A percentile compares a stretch with the other conserved stretches of the same genome.
These are phyloP conservation scores for Pagrus major DNA, from an alignment of 2,113 vertebrate genomes.

Conservation along the genomic window DNA sequence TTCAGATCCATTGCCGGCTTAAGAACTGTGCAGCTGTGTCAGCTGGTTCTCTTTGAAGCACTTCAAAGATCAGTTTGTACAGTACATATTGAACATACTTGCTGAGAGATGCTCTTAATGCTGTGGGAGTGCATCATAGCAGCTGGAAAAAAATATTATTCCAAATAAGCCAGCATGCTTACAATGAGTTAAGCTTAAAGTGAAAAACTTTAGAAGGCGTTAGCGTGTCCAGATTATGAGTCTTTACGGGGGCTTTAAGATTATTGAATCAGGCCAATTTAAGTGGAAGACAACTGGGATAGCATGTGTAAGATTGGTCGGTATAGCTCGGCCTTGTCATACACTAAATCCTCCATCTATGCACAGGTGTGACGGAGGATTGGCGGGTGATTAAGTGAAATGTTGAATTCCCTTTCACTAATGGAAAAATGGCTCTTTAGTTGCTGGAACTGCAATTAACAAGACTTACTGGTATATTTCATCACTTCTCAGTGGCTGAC, in stretches of 20 bases:
- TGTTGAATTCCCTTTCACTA: not conserved
- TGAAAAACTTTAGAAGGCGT: not conserved
- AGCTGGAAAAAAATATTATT: not conserved
- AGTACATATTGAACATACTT: not conserved
- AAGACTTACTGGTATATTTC: conserved; percentile 3
- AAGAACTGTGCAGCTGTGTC: not conserved
- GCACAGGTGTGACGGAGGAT: not conserved
- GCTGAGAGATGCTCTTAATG: not conserved
- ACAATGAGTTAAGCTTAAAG: not conserved
- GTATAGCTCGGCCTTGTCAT: not conserved
- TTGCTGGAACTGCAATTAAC: not conserved
- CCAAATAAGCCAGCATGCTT: not conserved
- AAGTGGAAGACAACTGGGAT: not conserved
- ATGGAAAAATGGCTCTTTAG: not conserved
- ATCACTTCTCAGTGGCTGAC: conserved; percentile 1
- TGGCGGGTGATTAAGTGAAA: not conserved
- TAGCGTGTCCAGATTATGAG: not conserved
- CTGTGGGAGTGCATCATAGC: not conserved
- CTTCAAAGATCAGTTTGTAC: not conserved
- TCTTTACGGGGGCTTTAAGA: not conserved
- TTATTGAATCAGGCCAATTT: not conserved
- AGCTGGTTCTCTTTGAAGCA: conserved; percentile 10
- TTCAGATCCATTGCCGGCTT: not conserved
- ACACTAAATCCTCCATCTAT: not conserved
- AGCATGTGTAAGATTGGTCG: not conserved